Base-by-base conservation (phyloP, 2,113 vertebrate genomes). In the Ciconia stormi region DNA sequence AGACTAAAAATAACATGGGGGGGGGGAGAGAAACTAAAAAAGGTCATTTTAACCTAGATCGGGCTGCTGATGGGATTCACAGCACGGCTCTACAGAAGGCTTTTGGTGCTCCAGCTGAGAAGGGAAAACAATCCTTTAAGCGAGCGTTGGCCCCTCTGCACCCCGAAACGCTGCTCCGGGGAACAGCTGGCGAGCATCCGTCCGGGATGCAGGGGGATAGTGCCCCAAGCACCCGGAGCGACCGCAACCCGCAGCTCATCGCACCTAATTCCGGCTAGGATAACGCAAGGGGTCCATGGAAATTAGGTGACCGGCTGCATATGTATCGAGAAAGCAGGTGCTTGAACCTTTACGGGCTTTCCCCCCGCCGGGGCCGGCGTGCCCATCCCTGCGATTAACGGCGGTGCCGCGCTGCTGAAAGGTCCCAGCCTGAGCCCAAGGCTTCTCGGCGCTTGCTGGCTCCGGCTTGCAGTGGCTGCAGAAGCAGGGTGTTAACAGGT, bases 401-500 rank as follows among this genome's bases (percentile, higher is more conserved):
- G 2, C 18, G 5, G 34, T 2, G 67, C 62, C 3, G 49, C 7
- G 46, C 53, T 38, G 63, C 67, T 2, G 2, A 49, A n/a, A 59
- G 46, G 14, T 70, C n/a, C 69, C 90, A 66, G 42, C 26, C 29
- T 2, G 2, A 73, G 80, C 76, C 6, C 3, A 63, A 25, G 13
- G 53, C 27, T 80, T 16, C 83, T 23, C 11, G 10, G 82, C 21
- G 4, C 53, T 80, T 0, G 1, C 79, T 42, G 7, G 1, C 44
- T 62, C 42, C 0, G 0, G n/a, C 52, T 27, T 7, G 50, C 70
- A 25, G 91, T 2, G 70, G 89, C 66, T 58, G 90, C 70, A 82
- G 88, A 22, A 88, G 85, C 52, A 30, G 95, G 83, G 91, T 89
- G 94, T 89, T 34, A 90, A 50, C 50, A 63, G 93, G n/a, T 42